These are phyloP conservation scores for Ophion ellenae DNA, from an alignment of 2,888 invertebrate species.

Conservation along the genomic window DNA sequence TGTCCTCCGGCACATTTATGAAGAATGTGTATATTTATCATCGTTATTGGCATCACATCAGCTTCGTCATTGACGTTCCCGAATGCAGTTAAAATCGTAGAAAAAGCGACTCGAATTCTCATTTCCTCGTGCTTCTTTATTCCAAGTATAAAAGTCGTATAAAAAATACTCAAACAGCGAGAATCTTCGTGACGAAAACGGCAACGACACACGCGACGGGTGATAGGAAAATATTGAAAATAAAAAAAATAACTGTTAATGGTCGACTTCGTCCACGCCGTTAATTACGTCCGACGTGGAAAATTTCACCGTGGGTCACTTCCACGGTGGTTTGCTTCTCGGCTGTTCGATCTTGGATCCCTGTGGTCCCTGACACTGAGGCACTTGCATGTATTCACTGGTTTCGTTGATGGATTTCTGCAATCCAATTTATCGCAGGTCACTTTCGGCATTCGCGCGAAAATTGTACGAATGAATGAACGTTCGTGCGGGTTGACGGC, in stretches of 20 bases:
- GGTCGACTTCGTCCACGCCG: constrained; percentile 76
- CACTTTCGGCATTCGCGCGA: not conserved
- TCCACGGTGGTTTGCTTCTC: constrained; percentile 81
- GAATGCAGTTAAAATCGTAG: not conserved
- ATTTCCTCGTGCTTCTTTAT: constrained; percentile 16
- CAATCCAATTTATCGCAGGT: not conserved
- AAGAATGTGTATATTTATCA: too few relatives aligned
- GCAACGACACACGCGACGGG: not conserved
- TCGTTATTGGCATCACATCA: too few relatives aligned
- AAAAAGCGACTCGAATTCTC: not conserved
- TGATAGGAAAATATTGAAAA: not conserved
- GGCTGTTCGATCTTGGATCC: constrained; percentile 69
- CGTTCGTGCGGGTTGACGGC: too few relatives aligned
- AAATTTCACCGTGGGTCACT: constrained; percentile 73
- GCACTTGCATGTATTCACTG: constrained; percentile 76
- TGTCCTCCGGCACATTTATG: too few relatives aligned
- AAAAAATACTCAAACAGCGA: constrained; percentile 43
- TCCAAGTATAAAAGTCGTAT: constrained; percentile 62
- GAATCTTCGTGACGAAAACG: constrained; percentile 55
- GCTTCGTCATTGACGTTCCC: too few relatives aligned
- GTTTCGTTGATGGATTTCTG: constrained; percentile 70
- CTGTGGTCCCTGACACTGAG: constrained; percentile 75
- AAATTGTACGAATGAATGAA: too few relatives aligned
- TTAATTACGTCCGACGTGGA: constrained; percentile 54
- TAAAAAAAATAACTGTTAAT: constrained; percentile 27